These are phyloP conservation scores for Zhuqinia jingwanae DNA, from an alignment of 2,888 invertebrate species.

Conservation along the genomic window DNA sequence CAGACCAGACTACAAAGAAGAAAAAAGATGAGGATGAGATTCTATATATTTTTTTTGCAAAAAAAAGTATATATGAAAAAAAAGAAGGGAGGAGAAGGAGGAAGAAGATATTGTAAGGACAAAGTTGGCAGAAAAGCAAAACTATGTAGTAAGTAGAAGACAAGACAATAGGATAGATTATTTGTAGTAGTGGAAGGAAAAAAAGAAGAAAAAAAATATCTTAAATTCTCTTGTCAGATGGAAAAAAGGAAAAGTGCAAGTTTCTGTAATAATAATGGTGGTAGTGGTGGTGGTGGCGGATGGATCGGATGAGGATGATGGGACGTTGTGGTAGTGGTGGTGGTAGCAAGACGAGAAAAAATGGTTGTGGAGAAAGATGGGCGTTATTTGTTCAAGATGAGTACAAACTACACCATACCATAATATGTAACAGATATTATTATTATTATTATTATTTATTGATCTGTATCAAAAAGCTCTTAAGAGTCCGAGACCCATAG, in stretches of 20 bases:
- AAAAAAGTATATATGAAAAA: not conserved
- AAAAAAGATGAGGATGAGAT: no score
- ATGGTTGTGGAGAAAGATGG: conserved; percentile 31
- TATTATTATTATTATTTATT: no score
- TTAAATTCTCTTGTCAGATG: conserved; percentile 34
- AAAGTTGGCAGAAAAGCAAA: conserved; percentile 61
- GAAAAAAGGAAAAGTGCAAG: conserved; percentile 31
- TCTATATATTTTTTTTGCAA: conserved; percentile 39
- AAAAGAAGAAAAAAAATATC: no score
- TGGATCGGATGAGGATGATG: not conserved
- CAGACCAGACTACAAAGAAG: not conserved
- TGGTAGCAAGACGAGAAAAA: conserved; percentile 23
- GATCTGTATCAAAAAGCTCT: no score
- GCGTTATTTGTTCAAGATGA: conserved; percentile 49
- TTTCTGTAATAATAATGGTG: conserved; percentile 10
- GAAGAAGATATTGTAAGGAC: not conserved
- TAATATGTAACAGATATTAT: no score
- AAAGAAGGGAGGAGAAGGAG: not conserved
- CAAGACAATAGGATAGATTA: no score
- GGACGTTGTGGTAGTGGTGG: no score
- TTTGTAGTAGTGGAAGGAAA: no score
- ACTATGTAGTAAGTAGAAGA: no score
- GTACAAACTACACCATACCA: not conserved
- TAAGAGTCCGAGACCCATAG: no score
- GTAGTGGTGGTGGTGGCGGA: not conserved